These are phyloP conservation scores for Keiferia lycopersicella DNA, from an alignment of 2,888 invertebrate species.

Conservation along the genomic window DNA sequence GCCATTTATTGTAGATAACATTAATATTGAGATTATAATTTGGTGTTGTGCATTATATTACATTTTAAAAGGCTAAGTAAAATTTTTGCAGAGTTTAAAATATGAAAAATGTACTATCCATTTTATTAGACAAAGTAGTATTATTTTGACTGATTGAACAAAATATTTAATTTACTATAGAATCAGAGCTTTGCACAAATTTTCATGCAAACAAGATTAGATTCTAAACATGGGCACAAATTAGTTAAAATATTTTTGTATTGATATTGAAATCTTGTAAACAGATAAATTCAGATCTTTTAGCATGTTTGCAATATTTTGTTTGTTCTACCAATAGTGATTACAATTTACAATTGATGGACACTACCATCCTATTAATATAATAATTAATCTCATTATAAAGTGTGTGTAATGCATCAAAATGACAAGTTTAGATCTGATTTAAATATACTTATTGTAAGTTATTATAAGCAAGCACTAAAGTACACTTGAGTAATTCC, in stretches of 20 bases:
- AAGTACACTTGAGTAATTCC: constrained; percentile 14
- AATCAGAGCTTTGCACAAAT: neutral
- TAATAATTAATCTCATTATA: too few species aligned
- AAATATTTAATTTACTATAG: neutral
- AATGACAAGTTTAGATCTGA: constrained; percentile 13
- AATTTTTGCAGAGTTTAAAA: neutral
- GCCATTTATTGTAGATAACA: constrained; percentile 15
- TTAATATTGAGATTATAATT: constrained; percentile 28
- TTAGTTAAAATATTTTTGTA: constrained; percentile 2
- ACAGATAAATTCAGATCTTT: neutral
- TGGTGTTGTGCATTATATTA: constrained; percentile 26
- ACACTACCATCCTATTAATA: too few species aligned
- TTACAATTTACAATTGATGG: too few species aligned
- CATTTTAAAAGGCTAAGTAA: constrained; percentile 20
- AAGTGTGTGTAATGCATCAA: neutral
- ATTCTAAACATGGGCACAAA: neutral
- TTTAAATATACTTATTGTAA: neutral
- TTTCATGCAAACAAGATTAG: neutral
- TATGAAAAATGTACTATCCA: neutral
- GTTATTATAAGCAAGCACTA: constrained; percentile 2
- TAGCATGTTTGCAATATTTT: neutral
- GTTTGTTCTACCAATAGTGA: too few species aligned
- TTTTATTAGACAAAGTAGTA: neutral
- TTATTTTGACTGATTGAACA: neutral
- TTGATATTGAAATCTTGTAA: neutral